Evolutionary conservation across 2,888 invertebrate species (phyloP).

Genomic region (Drosophila lutescens): DNA sequence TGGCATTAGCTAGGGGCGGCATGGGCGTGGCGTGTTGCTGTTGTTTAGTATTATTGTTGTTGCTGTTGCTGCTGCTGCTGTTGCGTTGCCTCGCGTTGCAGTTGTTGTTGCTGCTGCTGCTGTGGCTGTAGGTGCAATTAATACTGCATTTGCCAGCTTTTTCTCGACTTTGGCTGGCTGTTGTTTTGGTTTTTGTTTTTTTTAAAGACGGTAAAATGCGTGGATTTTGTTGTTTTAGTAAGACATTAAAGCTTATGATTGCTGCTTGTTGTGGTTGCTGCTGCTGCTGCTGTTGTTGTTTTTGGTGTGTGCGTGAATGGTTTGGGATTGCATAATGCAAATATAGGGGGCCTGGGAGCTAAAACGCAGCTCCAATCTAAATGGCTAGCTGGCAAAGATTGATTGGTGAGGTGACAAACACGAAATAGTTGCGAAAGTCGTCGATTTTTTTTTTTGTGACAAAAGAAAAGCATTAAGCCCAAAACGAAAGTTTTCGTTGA

Average conservation of each 20-base stretch:
- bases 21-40: constrained; percentile 76
- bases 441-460: constrained; percentile 3
- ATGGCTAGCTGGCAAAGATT: constrained; percentile 31
- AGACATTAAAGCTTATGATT: constrained; percentile 53
- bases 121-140: constrained; percentile 60
- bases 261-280: constrained; percentile 41
- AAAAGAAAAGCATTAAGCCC: constrained; percentile 39
- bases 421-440: constrained; percentile 30
- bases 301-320: constrained; percentile 22
- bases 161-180: constrained; percentile 35
- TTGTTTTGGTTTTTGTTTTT: constrained; percentile 27
- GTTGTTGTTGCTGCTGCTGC: constrained; percentile 57
- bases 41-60: constrained; percentile 44
- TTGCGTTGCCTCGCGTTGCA: constrained; percentile 39
- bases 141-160: constrained; percentile 65
- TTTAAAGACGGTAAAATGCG: constrained; percentile 42
- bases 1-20: constrained; percentile 69
- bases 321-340: constrained; percentile 40
- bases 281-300: constrained; percentile 19
- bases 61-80: constrained; percentile 58
- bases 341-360: constrained; percentile 9
- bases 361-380: constrained; percentile 20
- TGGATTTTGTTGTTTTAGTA: constrained; percentile 45
- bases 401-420: constrained; percentile 33
- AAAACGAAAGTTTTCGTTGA: constrained; percentile 26